These are phyloP conservation scores for Mamestra configurata DNA, from an alignment of 1,140 invertebrate species.

Conservation along the genomic window DNA sequence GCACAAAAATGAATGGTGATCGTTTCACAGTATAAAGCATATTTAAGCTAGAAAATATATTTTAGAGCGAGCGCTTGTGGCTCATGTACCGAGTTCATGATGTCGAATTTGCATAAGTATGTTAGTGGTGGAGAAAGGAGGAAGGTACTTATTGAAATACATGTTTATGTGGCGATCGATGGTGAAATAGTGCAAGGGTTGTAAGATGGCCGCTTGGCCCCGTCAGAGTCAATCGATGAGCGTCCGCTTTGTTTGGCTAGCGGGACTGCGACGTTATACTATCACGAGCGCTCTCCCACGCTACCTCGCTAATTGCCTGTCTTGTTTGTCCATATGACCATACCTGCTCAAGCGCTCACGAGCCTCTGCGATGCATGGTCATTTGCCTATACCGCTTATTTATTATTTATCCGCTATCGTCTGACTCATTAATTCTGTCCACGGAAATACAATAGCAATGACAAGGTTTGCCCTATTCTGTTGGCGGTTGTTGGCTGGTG, in stretches of 20 bases:
- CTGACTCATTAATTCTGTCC: conserved; percentile 32
- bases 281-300: conserved; percentile 60
- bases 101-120: conserved; percentile 20
- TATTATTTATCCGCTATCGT: conserved; percentile 42
- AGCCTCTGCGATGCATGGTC: conserved; percentile 19
- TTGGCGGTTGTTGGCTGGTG: background rate
- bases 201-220: background rate
- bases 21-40: conserved; percentile 3
- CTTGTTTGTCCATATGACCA: conserved; percentile 56
- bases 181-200: conserved; percentile 29
- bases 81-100: conserved; percentile 23
- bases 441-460: conserved; percentile 32
- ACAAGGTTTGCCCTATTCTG: conserved; percentile 30
- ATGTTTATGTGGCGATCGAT: background rate
- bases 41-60: conserved; percentile 25
- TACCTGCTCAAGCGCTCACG: conserved; percentile 34
- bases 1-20: background rate
- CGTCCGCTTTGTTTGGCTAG: conserved; percentile 77
- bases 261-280: conserved; percentile 66
- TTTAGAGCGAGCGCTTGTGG: conserved; percentile 2
- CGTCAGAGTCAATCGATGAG: conserved; percentile 66
- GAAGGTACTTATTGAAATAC: background rate
- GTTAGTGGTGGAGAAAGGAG: conserved; percentile 10
- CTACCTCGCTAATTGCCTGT: conserved; percentile 64
- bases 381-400: conserved; percentile 38